Evolutionary conservation across 2,113 vertebrate genomes (phyloP).

Genomic region (Orcinus orca): DNA sequence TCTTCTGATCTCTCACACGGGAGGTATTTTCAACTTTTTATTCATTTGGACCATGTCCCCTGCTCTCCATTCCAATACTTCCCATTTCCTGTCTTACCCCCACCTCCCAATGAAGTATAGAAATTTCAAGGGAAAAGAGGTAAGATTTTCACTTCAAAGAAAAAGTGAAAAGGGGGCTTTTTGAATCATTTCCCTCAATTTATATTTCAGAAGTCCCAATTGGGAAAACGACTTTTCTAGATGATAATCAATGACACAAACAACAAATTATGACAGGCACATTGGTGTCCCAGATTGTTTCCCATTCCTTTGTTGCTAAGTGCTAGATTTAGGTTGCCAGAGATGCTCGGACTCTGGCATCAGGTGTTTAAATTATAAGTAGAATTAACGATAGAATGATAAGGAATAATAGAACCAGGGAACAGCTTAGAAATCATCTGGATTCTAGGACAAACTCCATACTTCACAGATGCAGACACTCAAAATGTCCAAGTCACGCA

Average conservation of each 20-base stretch:
- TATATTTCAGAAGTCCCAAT: background rate
- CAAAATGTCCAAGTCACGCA: background rate
- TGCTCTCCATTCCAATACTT: background rate
- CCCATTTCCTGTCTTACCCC: background rate
- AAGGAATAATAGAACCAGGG: background rate
- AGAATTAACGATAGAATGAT: background rate
- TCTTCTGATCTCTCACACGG: background rate
- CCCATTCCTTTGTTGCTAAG: background rate
- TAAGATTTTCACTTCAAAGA: background rate
- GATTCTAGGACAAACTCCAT: background rate
- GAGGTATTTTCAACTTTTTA: slow-evolving; percentile 1
- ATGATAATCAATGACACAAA: background rate
- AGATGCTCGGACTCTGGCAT: background rate
- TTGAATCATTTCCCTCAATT: background rate
- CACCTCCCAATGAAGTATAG: background rate
- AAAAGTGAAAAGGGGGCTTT: background rate
- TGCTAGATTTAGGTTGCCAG: background rate
- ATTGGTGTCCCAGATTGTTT: background rate
- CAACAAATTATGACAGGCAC: background rate
- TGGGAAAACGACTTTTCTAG: background rate
- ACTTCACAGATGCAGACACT: background rate
- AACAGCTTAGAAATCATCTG: background rate
- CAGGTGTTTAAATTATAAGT: slow-evolving; percentile 11
- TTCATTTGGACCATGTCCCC: background rate
- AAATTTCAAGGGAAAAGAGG: background rate